Base-by-base conservation (phyloP, 2,113 vertebrate species). In the Spilogale gracilis region DNA sequence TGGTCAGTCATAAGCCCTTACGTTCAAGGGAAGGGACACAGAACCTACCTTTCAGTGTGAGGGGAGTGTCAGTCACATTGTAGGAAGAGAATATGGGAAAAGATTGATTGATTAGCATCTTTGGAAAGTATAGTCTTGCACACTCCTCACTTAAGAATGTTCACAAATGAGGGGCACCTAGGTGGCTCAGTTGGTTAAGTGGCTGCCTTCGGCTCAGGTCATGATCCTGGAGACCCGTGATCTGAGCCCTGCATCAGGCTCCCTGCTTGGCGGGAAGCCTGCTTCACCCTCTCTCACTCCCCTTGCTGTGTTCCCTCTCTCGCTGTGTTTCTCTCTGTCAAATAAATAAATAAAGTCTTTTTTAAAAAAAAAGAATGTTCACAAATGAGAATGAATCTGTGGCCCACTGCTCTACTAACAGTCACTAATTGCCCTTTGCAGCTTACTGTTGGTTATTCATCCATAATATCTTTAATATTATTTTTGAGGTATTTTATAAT, bases 101-200 rank as follows among this genome's bases (percentile, higher is more conserved):
- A 38, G 16, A 83, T 50, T 50, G 74, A 54, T 69, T 82, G 45
- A 91, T 89, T 90, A 56, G 11, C 48, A 58, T 95, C 67, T 95
- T 91, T 69, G 87, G 45, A 76, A 94, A 88, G 45, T 60, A 52
- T 4, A 63, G 5, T 81, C 32, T 87, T 67, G 3, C 18, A 82
- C 25, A 94, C 21, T 95, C 23, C n/a, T 93, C 74, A 67, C 3
- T 69, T 69, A 87, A 71, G 21, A 67, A 80, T 95, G 21, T 81
- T 81, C 45, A 69, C 38, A 58, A 45, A 67, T 89, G 65, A 67
- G 52, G 38, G 38, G 38, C 38, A 38, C 38, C 38, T 38, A 38
- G 38, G 38, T 38, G 38, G 38, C 38, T 38, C 38, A 38, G 38
- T 38, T 38, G 38, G 38, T 38, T 38, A 38, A 38, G 38, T 38